Percentiles rank a stretch among this genome's conserved stretches.
Conservation (phyloP, 2,888 invertebrate genomes). For the Tetanocera ferruginea region DNA sequence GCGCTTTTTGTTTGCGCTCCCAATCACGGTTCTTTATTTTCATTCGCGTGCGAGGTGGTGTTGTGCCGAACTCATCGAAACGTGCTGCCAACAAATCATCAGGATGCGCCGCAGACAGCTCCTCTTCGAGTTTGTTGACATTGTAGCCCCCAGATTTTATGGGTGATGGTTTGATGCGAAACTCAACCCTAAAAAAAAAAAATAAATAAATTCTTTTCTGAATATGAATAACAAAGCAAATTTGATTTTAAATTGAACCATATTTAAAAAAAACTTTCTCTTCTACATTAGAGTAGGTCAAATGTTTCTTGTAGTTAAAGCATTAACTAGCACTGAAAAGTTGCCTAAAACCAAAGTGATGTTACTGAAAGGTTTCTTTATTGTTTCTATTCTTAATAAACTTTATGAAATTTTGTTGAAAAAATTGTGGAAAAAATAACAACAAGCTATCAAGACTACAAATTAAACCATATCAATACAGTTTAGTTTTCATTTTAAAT, state of each 20-base stretch:
- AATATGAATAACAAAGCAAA: not conserved
- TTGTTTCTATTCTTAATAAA: no score
- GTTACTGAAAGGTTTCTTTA: not conserved
- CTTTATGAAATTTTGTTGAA: no score
- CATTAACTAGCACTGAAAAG: not conserved
- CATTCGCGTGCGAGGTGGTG: conserved; percentile 83
- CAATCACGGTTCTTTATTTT: conserved; percentile 74
- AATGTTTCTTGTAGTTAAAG: not conserved
- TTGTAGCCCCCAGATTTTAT: conserved; percentile 55
- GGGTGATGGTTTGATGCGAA: conserved; percentile 62
- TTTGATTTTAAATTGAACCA: not conserved
- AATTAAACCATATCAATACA: no score
- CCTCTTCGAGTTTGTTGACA: conserved; percentile 57
- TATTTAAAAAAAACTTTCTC: not conserved
- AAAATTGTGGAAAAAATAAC: no score
- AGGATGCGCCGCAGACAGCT: conserved; percentile 55
- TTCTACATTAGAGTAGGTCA: not conserved
- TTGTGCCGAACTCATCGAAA: conserved; percentile 80
- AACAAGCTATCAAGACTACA: not conserved
- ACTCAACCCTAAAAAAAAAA: conserved; percentile 61
- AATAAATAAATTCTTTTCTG: not conserved
- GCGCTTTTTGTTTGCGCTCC: conserved; percentile 67
- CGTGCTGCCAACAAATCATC: conserved; percentile 71
- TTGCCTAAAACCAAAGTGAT: not conserved
- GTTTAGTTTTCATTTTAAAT: not conserved